A percentile compares a stretch with the other conserved stretches of the same genome.
Evolutionary conservation across 1,140 invertebrate species (phyloP).

Genomic region (Fopius arisanus): DNA sequence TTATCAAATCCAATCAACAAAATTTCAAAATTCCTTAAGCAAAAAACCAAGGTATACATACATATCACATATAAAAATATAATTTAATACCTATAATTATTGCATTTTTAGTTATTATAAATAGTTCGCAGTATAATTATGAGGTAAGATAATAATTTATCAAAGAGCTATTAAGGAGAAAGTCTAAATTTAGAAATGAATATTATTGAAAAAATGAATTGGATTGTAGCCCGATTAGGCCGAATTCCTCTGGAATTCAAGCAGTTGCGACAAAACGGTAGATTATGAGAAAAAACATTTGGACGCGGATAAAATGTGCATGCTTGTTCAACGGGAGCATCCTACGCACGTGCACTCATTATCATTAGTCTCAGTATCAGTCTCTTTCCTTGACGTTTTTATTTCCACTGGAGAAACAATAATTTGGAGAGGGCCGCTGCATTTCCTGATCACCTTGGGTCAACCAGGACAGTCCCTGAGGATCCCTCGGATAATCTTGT

Average conservation of each 20-base stretch:
- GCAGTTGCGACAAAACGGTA: neutral
- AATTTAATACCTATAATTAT: too few species aligned
- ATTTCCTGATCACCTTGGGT: constrained; percentile 52
- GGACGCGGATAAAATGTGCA: neutral
- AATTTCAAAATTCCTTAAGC: constrained; percentile 63
- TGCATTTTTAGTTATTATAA: too few species aligned
- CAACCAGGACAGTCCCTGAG: constrained; percentile 5
- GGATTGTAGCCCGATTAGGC: too few species aligned
- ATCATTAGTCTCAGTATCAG: neutral
- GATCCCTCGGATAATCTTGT: neutral
- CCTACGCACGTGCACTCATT: constrained; percentile 1
- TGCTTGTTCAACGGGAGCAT: neutral
- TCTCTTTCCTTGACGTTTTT: neutral
- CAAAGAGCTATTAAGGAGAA: neutral
- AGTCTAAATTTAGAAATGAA: too few species aligned
- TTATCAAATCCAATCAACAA: constrained; percentile 56
- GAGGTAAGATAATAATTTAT: neutral
- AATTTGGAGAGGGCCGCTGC: neutral
- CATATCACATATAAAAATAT: too few species aligned
- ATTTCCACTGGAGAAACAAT: neutral
- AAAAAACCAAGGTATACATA: constrained; percentile 62
- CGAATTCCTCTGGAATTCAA: neutral
- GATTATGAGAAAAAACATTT: neutral
- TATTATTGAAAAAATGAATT: too few species aligned
- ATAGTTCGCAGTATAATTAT: too few species aligned